Percentiles rank a stretch among this genome's conserved stretches.
These are phyloP conservation scores for Helobdella robusta DNA, from an alignment of 2,888 invertebrate species.

Conservation along the genomic window DNA sequence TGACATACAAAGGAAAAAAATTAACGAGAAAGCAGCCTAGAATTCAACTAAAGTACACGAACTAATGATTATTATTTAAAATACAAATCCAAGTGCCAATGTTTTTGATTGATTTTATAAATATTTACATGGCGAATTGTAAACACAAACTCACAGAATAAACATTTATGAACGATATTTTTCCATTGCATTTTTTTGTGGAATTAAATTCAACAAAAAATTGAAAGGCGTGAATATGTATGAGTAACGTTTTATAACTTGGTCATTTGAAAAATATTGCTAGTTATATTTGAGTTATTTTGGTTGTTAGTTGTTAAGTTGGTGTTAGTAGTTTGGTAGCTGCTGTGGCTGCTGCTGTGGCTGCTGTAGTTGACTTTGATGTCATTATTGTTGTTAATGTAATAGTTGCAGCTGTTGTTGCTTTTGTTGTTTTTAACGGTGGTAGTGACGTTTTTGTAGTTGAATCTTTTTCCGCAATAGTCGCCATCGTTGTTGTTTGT, in stretches of 20 bases:
- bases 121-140: too few relatives aligned
- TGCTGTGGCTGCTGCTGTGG: constrained; percentile 1
- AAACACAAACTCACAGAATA: too few relatives aligned
- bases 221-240: background rate
- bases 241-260: background rate
- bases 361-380: background rate
- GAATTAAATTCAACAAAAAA: too few relatives aligned
- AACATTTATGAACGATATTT: too few relatives aligned
- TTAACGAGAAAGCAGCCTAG: too few relatives aligned
- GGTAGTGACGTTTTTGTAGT: background rate
- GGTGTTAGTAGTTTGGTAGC: background rate
- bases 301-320: background rate
- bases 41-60: too few relatives aligned
- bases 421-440: background rate
- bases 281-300: background rate
- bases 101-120: too few relatives aligned
- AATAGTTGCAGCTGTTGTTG: background rate
- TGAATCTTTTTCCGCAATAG: too few relatives aligned
- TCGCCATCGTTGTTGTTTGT: background rate
- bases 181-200: too few relatives aligned
- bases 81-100: too few relatives aligned
- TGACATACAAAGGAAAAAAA: too few relatives aligned
- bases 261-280: background rate
- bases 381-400: background rate
- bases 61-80: too few relatives aligned